Evolutionary conservation across 2,113 vertebrate genomes (phyloP).

Genomic region (Grus americana): DNA sequence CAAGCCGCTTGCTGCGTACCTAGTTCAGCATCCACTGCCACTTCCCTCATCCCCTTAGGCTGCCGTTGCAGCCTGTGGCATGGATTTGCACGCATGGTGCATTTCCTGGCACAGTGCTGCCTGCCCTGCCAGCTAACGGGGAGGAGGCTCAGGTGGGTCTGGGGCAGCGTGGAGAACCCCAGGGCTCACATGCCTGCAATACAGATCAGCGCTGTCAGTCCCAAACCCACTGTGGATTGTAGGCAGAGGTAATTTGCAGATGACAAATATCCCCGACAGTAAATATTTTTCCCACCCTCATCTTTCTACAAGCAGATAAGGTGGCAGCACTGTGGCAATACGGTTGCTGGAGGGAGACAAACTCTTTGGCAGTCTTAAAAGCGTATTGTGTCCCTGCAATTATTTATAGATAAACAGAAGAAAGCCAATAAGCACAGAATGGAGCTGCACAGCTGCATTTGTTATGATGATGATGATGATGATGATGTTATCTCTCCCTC

Average conservation of each 20-base stretch:
- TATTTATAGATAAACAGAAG: constrained; percentile 67
- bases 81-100: fast-evolving
- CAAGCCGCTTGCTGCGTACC: not conserved
- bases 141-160: not conserved
- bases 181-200: not conserved
- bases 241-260: constrained; percentile 56
- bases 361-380: constrained; percentile 56
- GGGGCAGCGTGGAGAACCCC: not conserved
- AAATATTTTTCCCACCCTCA: constrained; percentile 59
- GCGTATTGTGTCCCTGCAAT: constrained; percentile 55
- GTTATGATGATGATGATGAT: constrained; percentile 29
- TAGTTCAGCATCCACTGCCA: not conserved
- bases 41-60: not conserved
- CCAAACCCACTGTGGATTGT: not conserved
- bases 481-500: constrained; percentile 40
- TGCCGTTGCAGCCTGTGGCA: fast-evolving
- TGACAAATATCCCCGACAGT: constrained; percentile 60
- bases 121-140: fast-evolving
- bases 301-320: constrained; percentile 59
- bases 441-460: constrained; percentile 29
- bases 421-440: constrained; percentile 47
- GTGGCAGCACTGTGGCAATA: constrained; percentile 48
- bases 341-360: constrained; percentile 46
- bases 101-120: not conserved
- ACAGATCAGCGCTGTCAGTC: not conserved